Evolutionary conservation across 2,113 vertebrate genomes (phyloP), one percentile per base, ranked within the genome.

Genomic region (Nansenia antarctica): DNA sequence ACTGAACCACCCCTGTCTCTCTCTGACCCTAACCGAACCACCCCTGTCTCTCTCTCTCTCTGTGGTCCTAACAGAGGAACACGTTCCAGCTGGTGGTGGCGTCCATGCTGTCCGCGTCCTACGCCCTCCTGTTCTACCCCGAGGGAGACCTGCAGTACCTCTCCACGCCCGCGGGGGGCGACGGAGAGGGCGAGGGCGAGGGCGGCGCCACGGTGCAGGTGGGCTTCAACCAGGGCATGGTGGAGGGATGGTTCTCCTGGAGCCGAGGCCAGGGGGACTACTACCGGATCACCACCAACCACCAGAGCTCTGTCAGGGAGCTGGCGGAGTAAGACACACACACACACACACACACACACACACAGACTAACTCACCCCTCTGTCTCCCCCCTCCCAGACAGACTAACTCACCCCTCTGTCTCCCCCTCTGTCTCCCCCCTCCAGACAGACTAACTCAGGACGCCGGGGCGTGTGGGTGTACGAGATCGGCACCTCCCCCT

Each of bases 101-200:
- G 5, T 95, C 89, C 60, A 92, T 89, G 24, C 87, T 79, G 1
- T 88, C 88, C n/a, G 88, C 85, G 65, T 93, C 95, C 60, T 94
- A 91, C n/a, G 96, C 95, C 72, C 88, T 99, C 86, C 91, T 98
- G 80, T 81, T 98, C 60, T 99, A 97, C 75, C 97, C 97, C 30
- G 89, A 89, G 65, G 89, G 87, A 0, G 82, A 91, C 22, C 86
- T 98, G 84, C 94, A 95, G 79, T 98, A 95, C 73, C 83, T 87
- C 31, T 92, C 89, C 26, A 93, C 95, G 0, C 77, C 85, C 31
- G 76, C 94, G 9, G 93, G 90, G 73, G 85, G 74, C 5, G 31
- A 79, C 1, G 68, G 66, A 2, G 72, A 85, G 59, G 80, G n/a
- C n/a, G n/a, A n/a, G n/a, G n/a, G n/a, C n/a, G n/a, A n/a, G n/a